Conservation (phyloP, 2,797 vertebrate species). For the Propithecus deckenii region DNA sequence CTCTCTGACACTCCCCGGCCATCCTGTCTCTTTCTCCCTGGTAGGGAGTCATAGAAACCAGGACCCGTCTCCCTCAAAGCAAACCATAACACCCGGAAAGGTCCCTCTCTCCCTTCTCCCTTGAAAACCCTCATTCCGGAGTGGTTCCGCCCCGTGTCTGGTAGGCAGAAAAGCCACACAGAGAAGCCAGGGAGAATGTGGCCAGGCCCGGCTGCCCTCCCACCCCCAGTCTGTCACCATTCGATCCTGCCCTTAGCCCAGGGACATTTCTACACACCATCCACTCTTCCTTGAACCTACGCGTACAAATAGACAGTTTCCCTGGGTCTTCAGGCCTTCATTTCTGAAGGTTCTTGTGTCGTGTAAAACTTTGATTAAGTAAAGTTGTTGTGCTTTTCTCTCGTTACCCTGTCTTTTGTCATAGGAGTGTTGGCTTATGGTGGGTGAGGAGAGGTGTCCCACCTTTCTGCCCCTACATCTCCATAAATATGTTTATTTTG, state of each 20-base stretch:
- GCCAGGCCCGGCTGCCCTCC: too few species aligned
- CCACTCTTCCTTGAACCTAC: neutral
- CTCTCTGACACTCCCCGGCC: neutral
- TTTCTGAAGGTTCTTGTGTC: neutral
- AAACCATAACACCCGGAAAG: neutral
- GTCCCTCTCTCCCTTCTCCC: neutral
- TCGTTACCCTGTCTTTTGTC: neutral
- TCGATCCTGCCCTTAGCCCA: neutral
- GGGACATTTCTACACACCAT: neutral
- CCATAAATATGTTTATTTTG: neutral
- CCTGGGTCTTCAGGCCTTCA: neutral
- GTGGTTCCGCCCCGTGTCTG: neutral
- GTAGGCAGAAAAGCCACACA: neutral
- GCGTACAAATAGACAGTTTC: fast-evolving
- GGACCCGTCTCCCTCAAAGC: neutral
- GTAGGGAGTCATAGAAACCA: neutral
- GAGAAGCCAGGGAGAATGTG: neutral
- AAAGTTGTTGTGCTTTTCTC: neutral
- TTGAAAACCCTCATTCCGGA: neutral
- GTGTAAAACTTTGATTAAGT: neutral
- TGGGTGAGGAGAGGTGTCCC: neutral
- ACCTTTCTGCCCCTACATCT: neutral
- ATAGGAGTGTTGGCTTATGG: neutral
- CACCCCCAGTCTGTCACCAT: neutral
- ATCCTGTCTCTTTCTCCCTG: neutral